A percentile compares a stretch with the other conserved stretches of the same genome.
phyloP scores from a whole-genome alignment of 2,113 vertebrate genomes.

The Suricata suricatta region DNA sequence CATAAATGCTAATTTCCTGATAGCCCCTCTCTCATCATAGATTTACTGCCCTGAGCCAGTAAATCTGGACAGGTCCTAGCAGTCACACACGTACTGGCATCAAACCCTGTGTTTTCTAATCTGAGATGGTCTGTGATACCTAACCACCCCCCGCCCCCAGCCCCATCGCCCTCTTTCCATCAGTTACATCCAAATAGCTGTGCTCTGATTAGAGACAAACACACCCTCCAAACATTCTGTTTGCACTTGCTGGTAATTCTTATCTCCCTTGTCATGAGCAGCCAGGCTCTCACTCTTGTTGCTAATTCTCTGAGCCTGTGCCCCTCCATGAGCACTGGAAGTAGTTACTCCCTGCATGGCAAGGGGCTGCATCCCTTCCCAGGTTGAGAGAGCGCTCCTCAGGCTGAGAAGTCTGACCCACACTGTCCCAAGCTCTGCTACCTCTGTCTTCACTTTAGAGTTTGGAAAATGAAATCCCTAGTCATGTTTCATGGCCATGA shows the following conservation, averaged over 20 bases:
- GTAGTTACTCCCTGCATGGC: not conserved
- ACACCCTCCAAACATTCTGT: not conserved
- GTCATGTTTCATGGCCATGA: rapidly evolving
- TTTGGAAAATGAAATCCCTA: not conserved
- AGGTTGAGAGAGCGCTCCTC: not conserved
- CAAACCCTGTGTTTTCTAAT: not conserved
- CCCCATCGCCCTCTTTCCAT: not conserved
- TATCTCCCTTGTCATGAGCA: rapidly evolving
- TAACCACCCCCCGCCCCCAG: too few relatives aligned
- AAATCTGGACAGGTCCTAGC: not conserved
- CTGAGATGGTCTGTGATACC: not conserved
- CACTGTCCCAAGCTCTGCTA: not conserved
- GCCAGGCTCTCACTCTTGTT: not conserved
- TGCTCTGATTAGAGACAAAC: not conserved
- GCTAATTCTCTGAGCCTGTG: not conserved
- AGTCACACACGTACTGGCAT: rapidly evolving
- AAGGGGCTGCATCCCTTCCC: not conserved
- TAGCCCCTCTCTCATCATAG: not conserved
- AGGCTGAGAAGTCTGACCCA: not conserved
- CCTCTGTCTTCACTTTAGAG: not conserved
- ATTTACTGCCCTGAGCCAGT: not conserved
- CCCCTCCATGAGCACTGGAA: not conserved
- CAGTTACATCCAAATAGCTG: rapidly evolving
- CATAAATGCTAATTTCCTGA: not conserved
- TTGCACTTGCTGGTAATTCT: not conserved